These are phyloP conservation scores for Tribolium madens DNA, from an alignment of 1,140 invertebrate species.

Conservation along the genomic window DNA sequence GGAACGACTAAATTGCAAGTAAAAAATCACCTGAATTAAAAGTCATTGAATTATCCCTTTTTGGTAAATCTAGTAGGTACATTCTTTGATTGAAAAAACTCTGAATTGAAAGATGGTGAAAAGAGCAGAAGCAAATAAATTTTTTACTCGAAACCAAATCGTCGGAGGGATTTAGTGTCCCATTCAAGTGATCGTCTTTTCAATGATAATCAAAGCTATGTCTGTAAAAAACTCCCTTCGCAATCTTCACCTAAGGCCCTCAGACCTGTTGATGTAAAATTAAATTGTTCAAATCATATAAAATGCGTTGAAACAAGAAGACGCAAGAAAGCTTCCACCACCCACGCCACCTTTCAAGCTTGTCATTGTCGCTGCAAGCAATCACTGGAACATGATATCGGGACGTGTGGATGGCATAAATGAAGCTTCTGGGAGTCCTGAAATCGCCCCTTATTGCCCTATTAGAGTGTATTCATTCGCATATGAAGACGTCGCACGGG, in stretches of 20 bases:
- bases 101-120: not conserved
- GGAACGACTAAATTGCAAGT: no score
- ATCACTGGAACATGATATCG: conserved; percentile 6
- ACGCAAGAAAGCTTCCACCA: not conserved
- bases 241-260: no score
- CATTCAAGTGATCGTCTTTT: not conserved
- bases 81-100: not conserved
- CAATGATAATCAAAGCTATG: no score
- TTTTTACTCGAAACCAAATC: not conserved
- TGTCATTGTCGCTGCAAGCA: not conserved
- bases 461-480: conserved; percentile 30
- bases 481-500: conserved; percentile 10
- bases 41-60: no score
- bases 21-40: not conserved
- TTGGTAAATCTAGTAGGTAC: no score
- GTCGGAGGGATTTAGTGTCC: not conserved
- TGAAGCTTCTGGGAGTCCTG: not conserved
- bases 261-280: not conserved
- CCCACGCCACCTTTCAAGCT: no score
- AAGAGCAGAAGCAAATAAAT: not conserved
- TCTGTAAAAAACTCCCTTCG: no score
- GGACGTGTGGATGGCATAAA: not conserved
- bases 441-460: conserved; percentile 17
- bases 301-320: not conserved
- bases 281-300: not conserved